Base-by-base conservation (phyloP, 2,888 invertebrate species). In the Ormyrus rosae region DNA sequence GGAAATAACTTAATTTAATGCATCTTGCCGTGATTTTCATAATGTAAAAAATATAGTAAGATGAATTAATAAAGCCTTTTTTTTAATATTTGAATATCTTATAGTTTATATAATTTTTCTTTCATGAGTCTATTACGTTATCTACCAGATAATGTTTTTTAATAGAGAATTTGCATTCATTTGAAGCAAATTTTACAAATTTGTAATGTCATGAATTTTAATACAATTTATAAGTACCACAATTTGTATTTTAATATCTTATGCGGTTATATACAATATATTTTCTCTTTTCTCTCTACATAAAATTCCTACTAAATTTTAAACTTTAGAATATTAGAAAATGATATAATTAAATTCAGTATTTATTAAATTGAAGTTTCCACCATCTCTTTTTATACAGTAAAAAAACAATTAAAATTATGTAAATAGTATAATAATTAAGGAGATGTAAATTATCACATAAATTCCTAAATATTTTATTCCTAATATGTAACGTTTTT, bases 191-290 rank as follows among this genome's bases (percentile, higher is more conserved):
- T 34, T 34, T 34, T 34, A 34, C 34, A 34, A 34, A 34, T 3
- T 34, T 34, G 3, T 34, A 34, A 34, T 34, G 34, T 34, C 3
- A 34, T 34, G 34, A 4, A 34, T 34, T 34, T 34, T 3, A 34
- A 34, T 34, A 3, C 34, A 2, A 34, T 34, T 34, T 34, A 34
- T 34, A 34, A 34, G 34, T 34, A 11, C 11, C 13, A n/a, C 19
- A 13, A 34, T 70, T 60, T 11, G 60, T 70, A 60, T 70, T 70
- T 19, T 6, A 70, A 70, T 50, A 45, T 19, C 74, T 65, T 70
- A 7, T 55, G 81, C 9, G 19, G 8, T 72, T 81, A 78, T 71
- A 75, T 75, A 78, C 65, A 78, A 81, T 72, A 72, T 81, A 81
- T 71, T 68, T 64, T 34, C 8, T 68, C n/a, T 50, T 78, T 64